Conservation (phyloP, 2,113 vertebrate genomes). For the Micromys minutus region DNA sequence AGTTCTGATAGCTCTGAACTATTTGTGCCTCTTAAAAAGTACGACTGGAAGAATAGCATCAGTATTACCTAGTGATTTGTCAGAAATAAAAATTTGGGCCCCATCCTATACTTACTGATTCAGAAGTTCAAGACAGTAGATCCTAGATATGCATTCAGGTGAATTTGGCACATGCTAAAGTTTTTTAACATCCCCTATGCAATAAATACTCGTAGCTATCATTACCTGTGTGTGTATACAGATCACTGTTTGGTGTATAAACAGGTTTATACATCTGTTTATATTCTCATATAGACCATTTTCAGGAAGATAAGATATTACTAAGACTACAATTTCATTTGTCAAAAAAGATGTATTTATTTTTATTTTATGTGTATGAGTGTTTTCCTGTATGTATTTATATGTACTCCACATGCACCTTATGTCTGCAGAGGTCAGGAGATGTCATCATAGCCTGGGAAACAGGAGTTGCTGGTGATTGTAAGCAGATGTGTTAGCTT, state of each 20-base stretch:
- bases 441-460: neutral
- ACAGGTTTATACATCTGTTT: no score
- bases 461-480: neutral
- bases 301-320: neutral
- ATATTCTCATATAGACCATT: neutral
- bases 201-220: neutral
- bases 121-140: neutral
- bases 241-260: no score
- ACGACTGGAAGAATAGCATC: neutral
- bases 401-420: neutral
- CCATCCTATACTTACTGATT: neutral
- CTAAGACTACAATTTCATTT: neutral
- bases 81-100: neutral
- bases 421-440: neutral
- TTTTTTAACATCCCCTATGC: neutral
- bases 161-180: neutral
- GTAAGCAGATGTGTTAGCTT: neutral
- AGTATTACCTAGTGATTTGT: neutral
- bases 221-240: neutral
- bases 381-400: neutral
- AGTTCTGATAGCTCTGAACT: neutral
- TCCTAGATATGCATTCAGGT: neutral
- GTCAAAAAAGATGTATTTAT: neutral
- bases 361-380: neutral
- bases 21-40: neutral